Conservation (phyloP, 2,113 vertebrate genomes). For the Tetraodon nigroviridis region DNA sequence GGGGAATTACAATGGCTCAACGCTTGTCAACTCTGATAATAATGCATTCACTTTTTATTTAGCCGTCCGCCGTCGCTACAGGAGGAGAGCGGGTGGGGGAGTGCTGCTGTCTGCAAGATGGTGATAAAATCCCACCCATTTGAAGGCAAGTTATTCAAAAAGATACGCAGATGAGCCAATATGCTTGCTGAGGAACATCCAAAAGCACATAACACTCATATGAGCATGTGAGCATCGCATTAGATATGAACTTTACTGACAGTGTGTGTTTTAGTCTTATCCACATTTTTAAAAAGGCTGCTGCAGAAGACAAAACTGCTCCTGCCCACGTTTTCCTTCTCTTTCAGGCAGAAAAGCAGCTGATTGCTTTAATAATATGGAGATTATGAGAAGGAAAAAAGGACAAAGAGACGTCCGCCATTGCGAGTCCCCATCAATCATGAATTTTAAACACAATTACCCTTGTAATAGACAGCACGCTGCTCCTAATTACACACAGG, state of each 20-base stretch:
- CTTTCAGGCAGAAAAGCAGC: slow-evolving; percentile 14
- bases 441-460: slow-evolving; percentile 19
- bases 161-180: slow-evolving; percentile 17
- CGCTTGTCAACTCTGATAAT: slow-evolving; percentile 57
- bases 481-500: background rate
- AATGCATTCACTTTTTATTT: slow-evolving; percentile 44
- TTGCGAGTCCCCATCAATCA: slow-evolving; percentile 1
- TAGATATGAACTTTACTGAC: slow-evolving; percentile 2
- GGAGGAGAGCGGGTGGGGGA: background rate
- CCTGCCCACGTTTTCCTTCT: slow-evolving; percentile 20
- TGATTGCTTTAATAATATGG: slow-evolving; percentile 15
- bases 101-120: slow-evolving; percentile 2
- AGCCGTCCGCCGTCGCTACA: slow-evolving; percentile 26
- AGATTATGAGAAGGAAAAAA: slow-evolving; percentile 5
- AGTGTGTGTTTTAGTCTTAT: slow-evolving; percentile 21
- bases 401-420: background rate
- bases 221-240: background rate
- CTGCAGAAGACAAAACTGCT: slow-evolving; percentile 9
- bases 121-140: slow-evolving; percentile 48
- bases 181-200: slow-evolving; percentile 20
- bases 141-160: slow-evolving; percentile 27
- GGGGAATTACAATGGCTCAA: slow-evolving; percentile 56
- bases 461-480: background rate
- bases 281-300: slow-evolving; percentile 37
- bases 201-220: slow-evolving; percentile 9